Percentiles rank a stretch among this genome's conserved stretches.
Conservation (phyloP, 2,113 vertebrate species). For the Paraplagusia blochii region DNA sequence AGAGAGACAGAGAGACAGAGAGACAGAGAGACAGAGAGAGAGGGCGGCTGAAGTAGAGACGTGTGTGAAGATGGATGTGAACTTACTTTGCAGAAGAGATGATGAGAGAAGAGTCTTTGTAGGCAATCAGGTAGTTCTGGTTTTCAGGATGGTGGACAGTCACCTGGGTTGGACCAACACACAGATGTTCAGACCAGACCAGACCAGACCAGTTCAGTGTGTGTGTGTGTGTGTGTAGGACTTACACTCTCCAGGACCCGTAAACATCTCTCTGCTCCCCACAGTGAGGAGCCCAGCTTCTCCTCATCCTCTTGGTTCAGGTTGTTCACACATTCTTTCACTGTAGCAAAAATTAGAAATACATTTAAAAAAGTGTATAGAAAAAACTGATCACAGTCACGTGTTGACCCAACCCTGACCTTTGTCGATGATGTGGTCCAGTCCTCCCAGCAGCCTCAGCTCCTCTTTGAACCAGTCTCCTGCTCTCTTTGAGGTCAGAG, state of each 20-base stretch:
- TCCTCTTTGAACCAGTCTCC: conserved; percentile 99
- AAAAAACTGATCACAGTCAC: not conserved
- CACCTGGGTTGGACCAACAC: conserved; percentile 27
- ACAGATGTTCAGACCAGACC: not conserved
- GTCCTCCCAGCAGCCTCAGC: conserved; percentile 91
- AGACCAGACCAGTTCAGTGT: too few species aligned
- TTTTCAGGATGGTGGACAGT: conserved; percentile 91
- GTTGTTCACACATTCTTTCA: conserved; percentile 95
- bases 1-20: not conserved
- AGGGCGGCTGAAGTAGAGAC: too few species aligned
- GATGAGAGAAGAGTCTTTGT: conserved; percentile 97
- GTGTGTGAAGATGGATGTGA: not conserved
- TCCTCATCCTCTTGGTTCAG: conserved; percentile 89
- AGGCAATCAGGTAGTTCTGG: conserved; percentile 96
- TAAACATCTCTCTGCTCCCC: conserved; percentile 96
- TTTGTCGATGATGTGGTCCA: conserved; percentile 99
- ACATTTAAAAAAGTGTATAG: not conserved
- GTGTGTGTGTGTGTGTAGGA: conserved; percentile 21
- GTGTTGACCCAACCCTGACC: conserved; percentile 66
- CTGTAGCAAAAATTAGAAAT: conserved; percentile 59
- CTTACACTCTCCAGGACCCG: conserved; percentile 97
- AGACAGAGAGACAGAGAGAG: not conserved
- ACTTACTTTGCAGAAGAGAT: conserved; percentile 90
- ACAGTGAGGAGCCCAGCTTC: conserved; percentile 90
- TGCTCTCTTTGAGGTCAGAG: conserved; percentile 94